Conservation (phyloP, 2,888 invertebrate genomes). For the Drosophila helvetica region DNA sequence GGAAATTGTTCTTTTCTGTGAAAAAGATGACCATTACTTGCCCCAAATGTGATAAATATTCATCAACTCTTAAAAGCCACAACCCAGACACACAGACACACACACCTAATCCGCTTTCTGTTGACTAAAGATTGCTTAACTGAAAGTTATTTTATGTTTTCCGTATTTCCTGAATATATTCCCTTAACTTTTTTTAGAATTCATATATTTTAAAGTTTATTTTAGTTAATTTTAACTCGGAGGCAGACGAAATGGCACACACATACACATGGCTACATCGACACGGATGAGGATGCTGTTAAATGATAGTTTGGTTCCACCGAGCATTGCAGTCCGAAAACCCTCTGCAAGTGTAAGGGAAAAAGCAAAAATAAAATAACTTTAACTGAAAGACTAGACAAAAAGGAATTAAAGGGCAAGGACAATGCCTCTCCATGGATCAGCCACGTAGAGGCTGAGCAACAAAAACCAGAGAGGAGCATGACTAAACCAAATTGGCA, state of each 20-base stretch:
- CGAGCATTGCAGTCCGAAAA: too few relatives aligned
- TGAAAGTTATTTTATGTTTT: background rate
- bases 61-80: background rate
- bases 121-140: background rate
- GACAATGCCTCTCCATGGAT: background rate
- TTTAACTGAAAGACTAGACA: background rate
- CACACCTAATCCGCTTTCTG: background rate
- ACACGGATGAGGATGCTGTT: too few relatives aligned
- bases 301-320: too few relatives aligned
- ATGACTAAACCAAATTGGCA: slow-evolving; percentile 57
- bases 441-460: background rate
- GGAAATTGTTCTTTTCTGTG: background rate
- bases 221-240: background rate
- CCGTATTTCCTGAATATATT: background rate
- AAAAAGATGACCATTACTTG: background rate
- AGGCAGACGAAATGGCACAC: too few relatives aligned
- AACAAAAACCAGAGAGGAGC: slow-evolving; percentile 30
- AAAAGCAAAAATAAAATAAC: background rate
- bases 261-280: too few relatives aligned
- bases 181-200: background rate
- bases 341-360: too few relatives aligned
- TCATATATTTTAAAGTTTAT: background rate
- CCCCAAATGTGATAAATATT: background rate
- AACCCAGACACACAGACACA: background rate
- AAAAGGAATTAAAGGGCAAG: background rate